phyloP scores from a whole-genome alignment of 2,888 invertebrate genomes.

The Philaethria dido region DNA sequence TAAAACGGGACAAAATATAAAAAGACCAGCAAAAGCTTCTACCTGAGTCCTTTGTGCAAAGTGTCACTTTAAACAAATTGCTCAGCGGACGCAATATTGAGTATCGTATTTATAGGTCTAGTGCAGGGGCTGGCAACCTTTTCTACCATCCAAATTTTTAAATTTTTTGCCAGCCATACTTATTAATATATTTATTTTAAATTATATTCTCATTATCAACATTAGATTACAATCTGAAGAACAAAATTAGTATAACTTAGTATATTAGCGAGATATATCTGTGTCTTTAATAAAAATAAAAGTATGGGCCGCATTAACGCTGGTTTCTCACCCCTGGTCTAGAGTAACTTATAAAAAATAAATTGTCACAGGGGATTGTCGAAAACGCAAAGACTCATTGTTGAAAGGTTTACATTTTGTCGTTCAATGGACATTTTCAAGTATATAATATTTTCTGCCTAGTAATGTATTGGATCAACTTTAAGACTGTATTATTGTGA shows the following conservation, averaged over 20 bases:
- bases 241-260: too few species aligned
- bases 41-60: slow-evolving; percentile 22
- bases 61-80: slow-evolving; percentile 21
- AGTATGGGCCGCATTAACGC: too few species aligned
- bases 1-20: slow-evolving; percentile 23
- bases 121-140: too few species aligned
- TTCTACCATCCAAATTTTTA: too few species aligned
- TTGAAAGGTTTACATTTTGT: background rate
- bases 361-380: slow-evolving; percentile 20
- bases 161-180: too few species aligned
- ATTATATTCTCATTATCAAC: too few species aligned
- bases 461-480: background rate
- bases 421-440: slow-evolving; percentile 12
- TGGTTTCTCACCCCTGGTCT: too few species aligned
- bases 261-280: too few species aligned
- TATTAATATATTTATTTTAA: too few species aligned
- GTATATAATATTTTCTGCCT: slow-evolving; percentile 2
- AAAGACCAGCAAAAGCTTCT: slow-evolving; percentile 17
- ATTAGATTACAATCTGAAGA: too few species aligned
- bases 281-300: too few species aligned
- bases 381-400: background rate
- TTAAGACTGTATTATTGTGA: background rate
- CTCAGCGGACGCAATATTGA: slow-evolving; percentile 18
- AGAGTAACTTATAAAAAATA: slow-evolving; percentile 14
- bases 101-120: slow-evolving; percentile 13